Evolutionary conservation across 2,797 vertebrate species (phyloP).

Genomic region (Chloroceryle inda): DNA sequence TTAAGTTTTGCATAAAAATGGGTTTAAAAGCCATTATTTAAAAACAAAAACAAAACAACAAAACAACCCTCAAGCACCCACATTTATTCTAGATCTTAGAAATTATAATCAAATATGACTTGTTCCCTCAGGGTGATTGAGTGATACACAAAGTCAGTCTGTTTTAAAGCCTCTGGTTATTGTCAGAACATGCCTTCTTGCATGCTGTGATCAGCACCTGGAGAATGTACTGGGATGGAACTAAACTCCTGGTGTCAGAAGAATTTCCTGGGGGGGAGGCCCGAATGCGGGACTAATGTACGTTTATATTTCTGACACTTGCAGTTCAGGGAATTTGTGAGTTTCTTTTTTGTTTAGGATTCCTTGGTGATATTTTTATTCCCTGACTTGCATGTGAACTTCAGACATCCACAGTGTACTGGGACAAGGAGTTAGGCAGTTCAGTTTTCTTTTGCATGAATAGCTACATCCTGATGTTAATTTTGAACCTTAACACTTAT

Average conservation of each 20-base stretch:
- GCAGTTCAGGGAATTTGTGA: not conserved
- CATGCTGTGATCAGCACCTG: not conserved
- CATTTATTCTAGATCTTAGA: not conserved
- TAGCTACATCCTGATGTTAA: not conserved
- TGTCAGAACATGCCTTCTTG: constrained; percentile 12
- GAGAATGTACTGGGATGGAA: fast-evolving
- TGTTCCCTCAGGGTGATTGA: not conserved
- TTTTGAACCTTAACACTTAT: not conserved
- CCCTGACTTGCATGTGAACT: not conserved
- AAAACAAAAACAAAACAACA: too few relatives aligned
- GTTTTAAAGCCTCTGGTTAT: not conserved
- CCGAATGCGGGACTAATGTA: not conserved
- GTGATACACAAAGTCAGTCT: not conserved
- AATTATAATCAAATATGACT: not conserved
- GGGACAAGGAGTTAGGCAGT: not conserved
- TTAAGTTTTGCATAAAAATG: not conserved
- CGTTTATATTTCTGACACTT: not conserved
- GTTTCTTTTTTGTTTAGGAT: not conserved
- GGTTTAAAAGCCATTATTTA: not conserved
- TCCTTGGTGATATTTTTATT: not conserved
- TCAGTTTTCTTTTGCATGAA: not conserved
- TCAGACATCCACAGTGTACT: not conserved
- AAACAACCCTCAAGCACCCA: too few relatives aligned
- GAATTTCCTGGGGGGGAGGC: not conserved
- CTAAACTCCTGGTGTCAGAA: not conserved